A percentile compares a stretch with the other conserved stretches of the same genome.
These are phyloP conservation scores for Pegoplata infirma DNA, from an alignment of 2,888 invertebrate genomes.

Conservation along the genomic window DNA sequence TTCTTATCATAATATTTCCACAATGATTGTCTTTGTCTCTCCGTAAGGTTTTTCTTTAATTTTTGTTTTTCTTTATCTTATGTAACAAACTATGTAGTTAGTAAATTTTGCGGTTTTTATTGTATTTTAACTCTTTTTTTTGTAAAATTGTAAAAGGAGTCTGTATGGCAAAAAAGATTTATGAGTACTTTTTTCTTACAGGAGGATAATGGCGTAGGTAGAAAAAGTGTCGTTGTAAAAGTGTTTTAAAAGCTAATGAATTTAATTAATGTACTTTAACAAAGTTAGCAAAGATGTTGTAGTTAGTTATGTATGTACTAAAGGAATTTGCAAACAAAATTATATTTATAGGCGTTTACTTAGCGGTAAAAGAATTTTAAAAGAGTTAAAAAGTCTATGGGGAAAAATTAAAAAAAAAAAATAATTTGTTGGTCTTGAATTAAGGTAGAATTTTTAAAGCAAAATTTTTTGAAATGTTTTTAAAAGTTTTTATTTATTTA, in stretches of 20 bases:
- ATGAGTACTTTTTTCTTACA: not conserved
- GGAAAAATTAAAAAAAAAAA: not conserved
- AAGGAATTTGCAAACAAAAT: not conserved
- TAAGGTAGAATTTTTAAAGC: too few relatives aligned
- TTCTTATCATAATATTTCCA: not conserved
- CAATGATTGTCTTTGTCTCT: not conserved
- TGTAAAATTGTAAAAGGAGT: too few relatives aligned
- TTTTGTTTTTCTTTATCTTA: not conserved
- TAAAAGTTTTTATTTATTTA: too few relatives aligned
- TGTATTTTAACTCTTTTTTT: slow-evolving; percentile 24
- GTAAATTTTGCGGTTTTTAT: slow-evolving; percentile 30
- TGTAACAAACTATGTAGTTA: slow-evolving; percentile 1
- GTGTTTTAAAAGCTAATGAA: slow-evolving; percentile 65
- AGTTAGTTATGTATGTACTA: too few relatives aligned
- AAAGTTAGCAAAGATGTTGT: slow-evolving; percentile 1
- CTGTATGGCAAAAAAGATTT: slow-evolving; percentile 22
- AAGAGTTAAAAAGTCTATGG: not conserved
- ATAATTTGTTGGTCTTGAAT: too few relatives aligned
- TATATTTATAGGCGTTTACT: slow-evolving; percentile 7
- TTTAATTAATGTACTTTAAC: slow-evolving; percentile 66
- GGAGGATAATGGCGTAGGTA: not conserved
- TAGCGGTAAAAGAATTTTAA: not conserved
- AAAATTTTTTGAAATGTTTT: too few relatives aligned
- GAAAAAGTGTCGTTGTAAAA: slow-evolving; percentile 45
- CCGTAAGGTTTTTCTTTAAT: not conserved